Evolutionary conservation across 2,113 vertebrate species (phyloP), one percentile per base, ranked within the genome.

Genomic region (Panthera uncia): DNA sequence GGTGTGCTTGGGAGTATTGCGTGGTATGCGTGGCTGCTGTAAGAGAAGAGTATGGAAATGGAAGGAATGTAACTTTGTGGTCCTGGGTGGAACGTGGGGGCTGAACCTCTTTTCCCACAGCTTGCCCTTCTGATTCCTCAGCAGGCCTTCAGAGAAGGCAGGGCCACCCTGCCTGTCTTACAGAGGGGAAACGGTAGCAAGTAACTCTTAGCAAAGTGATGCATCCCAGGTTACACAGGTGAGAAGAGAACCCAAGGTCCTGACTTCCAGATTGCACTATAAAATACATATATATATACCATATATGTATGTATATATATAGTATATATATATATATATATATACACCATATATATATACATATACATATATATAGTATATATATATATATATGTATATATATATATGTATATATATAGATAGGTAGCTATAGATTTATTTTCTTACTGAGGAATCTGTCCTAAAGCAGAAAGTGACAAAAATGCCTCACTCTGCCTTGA

Each of bases 361-460:
- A 38, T 38, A 38, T 45, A 45, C 9, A 9, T 45, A 45, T 45
- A 45, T 38, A 38, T 38, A 38, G 4, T 38, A 38, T 4, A 38
- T 38, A 38, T 38, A 38, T 38, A 38, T 38, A 38, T 45, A 9
- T 9, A 9, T 45, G 1, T 45, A 8, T 45, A 38, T 38, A 38
- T 38, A 1, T 38, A 4, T 8, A 45, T 45, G 1, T 9, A 38
- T 4, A 38, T 38, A 38, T 4, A 9, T 45, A 45, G 8, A 45
- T 45, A 45, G 7, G 9, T 45, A 61, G 18, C 23, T 61, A 23
- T 61, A 7, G 63, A 69, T 88, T 89, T 95, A 23, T 73, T 38
- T 48, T 96, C 41, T 83, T 89, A 36, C 3, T 50, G 52, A 92
- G 73, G 73, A 71, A 19, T 92, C n/a, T 38, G 79, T 90, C 19